Conservation (phyloP, 2,888 invertebrate species). For the Machimus rusticus region DNA sequence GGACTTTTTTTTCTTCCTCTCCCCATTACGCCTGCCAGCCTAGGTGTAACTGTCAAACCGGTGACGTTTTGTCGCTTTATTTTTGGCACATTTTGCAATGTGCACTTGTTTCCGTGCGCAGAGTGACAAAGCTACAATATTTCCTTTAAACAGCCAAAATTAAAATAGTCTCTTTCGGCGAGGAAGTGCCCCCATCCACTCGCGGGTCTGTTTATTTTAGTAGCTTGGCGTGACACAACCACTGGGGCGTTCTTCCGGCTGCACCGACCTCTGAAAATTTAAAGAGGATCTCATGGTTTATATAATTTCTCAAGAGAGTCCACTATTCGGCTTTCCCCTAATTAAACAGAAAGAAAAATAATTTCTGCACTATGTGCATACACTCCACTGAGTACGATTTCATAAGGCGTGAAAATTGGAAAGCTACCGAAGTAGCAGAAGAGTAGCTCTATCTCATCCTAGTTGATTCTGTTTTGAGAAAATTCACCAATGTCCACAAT, state of each 20-base stretch:
- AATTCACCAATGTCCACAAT: not conserved
- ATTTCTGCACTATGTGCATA: not conserved
- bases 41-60: conserved; percentile 22
- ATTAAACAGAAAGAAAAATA: not conserved
- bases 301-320: not conserved
- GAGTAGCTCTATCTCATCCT: not conserved
- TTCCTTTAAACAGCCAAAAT: not conserved
- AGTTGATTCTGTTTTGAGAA: not conserved
- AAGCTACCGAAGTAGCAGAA: not conserved
- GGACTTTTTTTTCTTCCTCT: conserved; percentile 28
- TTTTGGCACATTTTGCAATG: conserved; percentile 10
- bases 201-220: not conserved
- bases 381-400: not conserved
- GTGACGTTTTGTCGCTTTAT: conserved; percentile 15
- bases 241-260: not conserved
- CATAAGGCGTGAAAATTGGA: not conserved
- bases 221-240: not conserved
- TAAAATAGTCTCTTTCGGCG: not conserved
- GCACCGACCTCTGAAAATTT: not conserved
- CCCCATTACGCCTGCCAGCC: not conserved
- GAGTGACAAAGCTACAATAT: not conserved
- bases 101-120: conserved; percentile 26
- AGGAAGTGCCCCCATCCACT: not conserved
- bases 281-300: not conserved
- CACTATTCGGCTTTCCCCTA: not conserved